Percentiles rank a stretch among this genome's conserved stretches.
These are phyloP conservation scores for Coptotermes formosanus DNA, from an alignment of 1,140 invertebrate species.

Conservation along the genomic window DNA sequence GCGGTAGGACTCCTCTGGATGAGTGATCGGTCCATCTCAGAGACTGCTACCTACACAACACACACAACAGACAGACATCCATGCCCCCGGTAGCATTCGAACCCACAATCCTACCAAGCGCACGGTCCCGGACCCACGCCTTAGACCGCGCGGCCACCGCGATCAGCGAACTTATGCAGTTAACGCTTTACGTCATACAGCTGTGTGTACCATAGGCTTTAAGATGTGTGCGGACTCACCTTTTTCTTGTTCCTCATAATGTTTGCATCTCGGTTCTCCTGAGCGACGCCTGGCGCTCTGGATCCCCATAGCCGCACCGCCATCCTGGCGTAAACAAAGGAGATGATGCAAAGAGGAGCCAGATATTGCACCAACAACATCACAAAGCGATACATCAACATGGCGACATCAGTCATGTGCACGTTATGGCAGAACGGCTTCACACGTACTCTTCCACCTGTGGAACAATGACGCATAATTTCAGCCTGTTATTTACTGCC, in stretches of 20 bases:
- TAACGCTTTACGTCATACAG: too few relatives aligned
- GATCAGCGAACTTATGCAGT: too few relatives aligned
- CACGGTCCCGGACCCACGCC: too few relatives aligned
- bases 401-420: conserved; percentile 53
- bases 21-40: too few relatives aligned
- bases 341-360: conserved; percentile 72
- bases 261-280: conserved; percentile 70
- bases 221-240: conserved; percentile 56
- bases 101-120: too few relatives aligned
- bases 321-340: conserved; percentile 76
- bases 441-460: background rate
- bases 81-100: too few relatives aligned
- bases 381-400: conserved; percentile 56
- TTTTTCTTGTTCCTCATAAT: conserved; percentile 78
- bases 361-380: conserved; percentile 68
- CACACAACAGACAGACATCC: too few relatives aligned
- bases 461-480: background rate
- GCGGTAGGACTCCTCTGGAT: too few relatives aligned
- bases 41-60: too few relatives aligned
- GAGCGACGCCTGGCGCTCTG: conserved; percentile 70
- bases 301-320: conserved; percentile 72
- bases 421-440: conserved; percentile 61
- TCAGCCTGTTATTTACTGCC: background rate
- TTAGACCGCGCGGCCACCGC: too few relatives aligned
- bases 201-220: too few relatives aligned